These are phyloP conservation scores for Ptyas mucosa DNA, from an alignment of 2,113 vertebrate genomes.

Conservation along the genomic window DNA sequence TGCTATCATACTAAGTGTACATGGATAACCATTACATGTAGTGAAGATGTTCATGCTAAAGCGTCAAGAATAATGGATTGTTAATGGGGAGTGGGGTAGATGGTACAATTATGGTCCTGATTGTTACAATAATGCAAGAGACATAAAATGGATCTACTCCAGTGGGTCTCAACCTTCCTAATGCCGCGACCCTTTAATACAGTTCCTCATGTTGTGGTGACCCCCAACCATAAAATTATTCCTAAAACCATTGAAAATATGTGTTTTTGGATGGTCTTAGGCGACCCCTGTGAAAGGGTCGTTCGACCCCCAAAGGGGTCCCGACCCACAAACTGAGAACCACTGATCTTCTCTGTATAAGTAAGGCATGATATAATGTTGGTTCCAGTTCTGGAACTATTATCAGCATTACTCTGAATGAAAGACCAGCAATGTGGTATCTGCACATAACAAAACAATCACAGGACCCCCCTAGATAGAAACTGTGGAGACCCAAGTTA, in stretches of 20 bases:
- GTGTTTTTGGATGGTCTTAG: too few species aligned
- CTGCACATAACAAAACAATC: not conserved
- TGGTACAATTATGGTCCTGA: not conserved
- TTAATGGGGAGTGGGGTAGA: not conserved
- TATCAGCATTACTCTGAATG: not conserved
- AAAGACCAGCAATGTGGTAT: not conserved
- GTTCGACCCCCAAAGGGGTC: too few species aligned
- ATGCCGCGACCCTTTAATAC: too few species aligned
- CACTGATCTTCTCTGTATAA: not conserved
- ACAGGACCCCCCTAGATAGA: not conserved
- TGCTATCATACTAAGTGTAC: not conserved
- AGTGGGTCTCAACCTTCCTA: too few species aligned
- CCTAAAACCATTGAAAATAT: too few species aligned
- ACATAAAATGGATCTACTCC: not conserved
- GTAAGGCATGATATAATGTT: not conserved
- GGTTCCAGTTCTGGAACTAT: not conserved
- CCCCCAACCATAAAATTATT: too few species aligned
- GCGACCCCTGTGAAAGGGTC: too few species aligned
- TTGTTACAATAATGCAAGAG: not conserved
- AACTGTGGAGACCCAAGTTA: not conserved
- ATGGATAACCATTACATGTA: not conserved
- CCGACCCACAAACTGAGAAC: too few species aligned
- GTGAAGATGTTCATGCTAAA: too few species aligned
- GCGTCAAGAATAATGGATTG: not conserved
- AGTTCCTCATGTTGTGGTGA: too few species aligned